Base-by-base conservation (phyloP, 2,113 vertebrate genomes). In the Mohoua ochrocephala region DNA sequence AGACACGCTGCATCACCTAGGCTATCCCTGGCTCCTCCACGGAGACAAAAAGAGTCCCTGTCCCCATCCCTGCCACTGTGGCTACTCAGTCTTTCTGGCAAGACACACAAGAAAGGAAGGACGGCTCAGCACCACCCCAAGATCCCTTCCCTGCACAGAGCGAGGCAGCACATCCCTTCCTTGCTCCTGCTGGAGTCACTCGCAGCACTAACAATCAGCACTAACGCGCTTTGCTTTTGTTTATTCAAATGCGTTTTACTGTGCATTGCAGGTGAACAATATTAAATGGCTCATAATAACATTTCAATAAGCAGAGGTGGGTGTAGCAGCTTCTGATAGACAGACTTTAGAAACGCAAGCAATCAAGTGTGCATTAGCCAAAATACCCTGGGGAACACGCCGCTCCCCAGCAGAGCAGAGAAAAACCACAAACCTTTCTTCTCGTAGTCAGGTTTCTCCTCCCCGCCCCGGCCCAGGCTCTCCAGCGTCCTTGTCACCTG, bases 401-500 rank as follows among this genome's bases (percentile, higher is more conserved):
- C 11, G 14, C 77, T 91, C 63, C 78, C 69, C 47, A 10, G 42
- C 26, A 67, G 15, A 23, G 31, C 11, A 41, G 9, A 15, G 47
- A 39, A 68, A 42, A 76, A 5, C 18, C 39, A 75, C 71, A 14
- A 57, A 99, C 99, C 99, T 99, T 98, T 98, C 97, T 99, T 99
- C 44, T 99, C 98, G 5, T 99, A 98, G 80, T 98, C 98, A 2
- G 97, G 98, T 39, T 98, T 99, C 33, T 98, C 98, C 31, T 99
- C 98, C 8, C 98, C 98, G 0, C 87, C 91, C 71, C 98, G 98
- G 60, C 98, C 98, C 88, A 99, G 96, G 77, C 98, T 99, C 94
- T 99, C 99, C 44, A 98, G 61, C 1, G 97, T 97, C 75, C 98
- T 98, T 0, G 98, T 98, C 44, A 96, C 97, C 65, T 98, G 98